Percentiles rank a stretch among this genome's conserved stretches.
phyloP scores from a whole-genome alignment of 2,113 vertebrate species.

The Halcyon senegalensis region DNA sequence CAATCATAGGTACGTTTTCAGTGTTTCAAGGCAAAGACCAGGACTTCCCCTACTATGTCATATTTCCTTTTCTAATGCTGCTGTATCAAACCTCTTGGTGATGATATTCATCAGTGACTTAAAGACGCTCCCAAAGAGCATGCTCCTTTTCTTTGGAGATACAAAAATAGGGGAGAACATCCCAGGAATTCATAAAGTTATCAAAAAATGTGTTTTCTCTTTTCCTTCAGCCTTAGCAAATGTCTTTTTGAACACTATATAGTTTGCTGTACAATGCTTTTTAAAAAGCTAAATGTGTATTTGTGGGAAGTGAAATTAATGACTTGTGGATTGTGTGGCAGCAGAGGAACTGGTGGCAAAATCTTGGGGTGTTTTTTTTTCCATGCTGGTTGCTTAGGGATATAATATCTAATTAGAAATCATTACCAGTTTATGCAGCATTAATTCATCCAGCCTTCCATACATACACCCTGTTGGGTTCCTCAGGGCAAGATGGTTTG shows the following conservation, averaged over 20 bases:
- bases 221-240: background rate
- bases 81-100: background rate
- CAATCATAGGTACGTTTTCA: background rate
- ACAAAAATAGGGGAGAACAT: background rate
- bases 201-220: background rate
- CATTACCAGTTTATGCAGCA: constrained; percentile 32
- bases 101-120: background rate
- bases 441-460: constrained; percentile 8
- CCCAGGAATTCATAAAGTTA: background rate
- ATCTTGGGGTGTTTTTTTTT: background rate
- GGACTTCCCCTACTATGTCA: fast-evolving
- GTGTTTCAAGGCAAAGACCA: background rate
- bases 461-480: background rate
- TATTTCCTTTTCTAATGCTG: background rate
- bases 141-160: background rate
- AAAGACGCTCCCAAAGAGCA: background rate
- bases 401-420: constrained; percentile 32
- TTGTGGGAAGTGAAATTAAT: background rate
- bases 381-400: constrained; percentile 7
- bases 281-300: background rate
- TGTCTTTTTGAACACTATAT: background rate
- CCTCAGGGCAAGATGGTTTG: background rate
- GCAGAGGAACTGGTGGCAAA: background rate
- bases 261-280: background rate
- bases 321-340: background rate